phyloP scores from a whole-genome alignment of 2,797 vertebrate genomes.

The Protonibea diacanthus region DNA sequence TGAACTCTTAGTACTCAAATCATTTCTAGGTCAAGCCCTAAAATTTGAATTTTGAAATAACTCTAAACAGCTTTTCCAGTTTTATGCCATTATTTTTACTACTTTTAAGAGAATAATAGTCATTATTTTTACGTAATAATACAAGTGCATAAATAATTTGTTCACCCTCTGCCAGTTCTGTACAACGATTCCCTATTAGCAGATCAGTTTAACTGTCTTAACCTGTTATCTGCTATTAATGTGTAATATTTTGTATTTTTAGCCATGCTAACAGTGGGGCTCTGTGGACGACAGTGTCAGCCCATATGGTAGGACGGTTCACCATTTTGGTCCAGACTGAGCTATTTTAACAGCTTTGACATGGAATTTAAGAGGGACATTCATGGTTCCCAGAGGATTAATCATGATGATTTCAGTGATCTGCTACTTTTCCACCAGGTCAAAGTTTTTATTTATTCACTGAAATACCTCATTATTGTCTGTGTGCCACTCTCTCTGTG shows the following conservation, averaged over 20 bases:
- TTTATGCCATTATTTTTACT: neutral
- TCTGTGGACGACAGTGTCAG: neutral
- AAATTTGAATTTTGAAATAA: neutral
- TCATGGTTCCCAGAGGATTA: neutral
- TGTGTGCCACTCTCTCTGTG: neutral
- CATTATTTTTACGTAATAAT: neutral
- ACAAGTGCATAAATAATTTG: neutral
- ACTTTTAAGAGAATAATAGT: neutral
- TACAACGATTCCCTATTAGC: too few species aligned
- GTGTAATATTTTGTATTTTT: neutral
- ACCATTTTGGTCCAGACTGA: too few species aligned
- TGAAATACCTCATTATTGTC: neutral
- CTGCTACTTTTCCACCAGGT: neutral
- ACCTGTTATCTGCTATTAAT: too few species aligned
- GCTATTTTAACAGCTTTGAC: too few species aligned
- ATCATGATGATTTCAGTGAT: neutral
- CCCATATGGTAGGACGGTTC: too few species aligned
- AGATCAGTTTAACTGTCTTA: too few species aligned
- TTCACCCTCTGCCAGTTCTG: neutral
- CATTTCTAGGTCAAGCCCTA: neutral
- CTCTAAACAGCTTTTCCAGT: neutral
- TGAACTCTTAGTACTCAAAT: neutral
- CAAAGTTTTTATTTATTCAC: neutral
- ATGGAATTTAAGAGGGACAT: neutral
- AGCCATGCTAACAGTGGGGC: neutral